Conservation (phyloP, 1,140 invertebrate genomes). For the Oncopeltus fasciatus region DNA sequence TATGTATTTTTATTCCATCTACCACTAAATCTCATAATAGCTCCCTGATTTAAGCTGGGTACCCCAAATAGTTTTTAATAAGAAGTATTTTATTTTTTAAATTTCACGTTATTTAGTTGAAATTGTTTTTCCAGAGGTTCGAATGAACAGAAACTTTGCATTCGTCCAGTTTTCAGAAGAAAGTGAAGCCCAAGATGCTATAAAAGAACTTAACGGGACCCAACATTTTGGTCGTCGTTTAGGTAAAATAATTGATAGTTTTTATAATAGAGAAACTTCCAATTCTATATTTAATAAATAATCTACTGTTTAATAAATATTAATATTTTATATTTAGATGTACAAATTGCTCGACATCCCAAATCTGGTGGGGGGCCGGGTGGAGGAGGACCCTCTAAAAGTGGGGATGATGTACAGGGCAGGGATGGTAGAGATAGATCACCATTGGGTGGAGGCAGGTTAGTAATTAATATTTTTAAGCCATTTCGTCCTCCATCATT, state of each 20-base stretch:
- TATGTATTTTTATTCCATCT: not conserved
- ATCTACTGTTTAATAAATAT: not conserved
- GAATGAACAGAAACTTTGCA: slow-evolving; percentile 62
- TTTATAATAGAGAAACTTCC: not conserved
- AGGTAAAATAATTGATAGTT: slow-evolving; percentile 26
- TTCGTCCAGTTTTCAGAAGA: slow-evolving; percentile 74
- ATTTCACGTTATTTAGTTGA: not conserved
- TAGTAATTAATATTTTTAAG: no score
- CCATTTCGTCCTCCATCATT: no score
- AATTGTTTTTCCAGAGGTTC: slow-evolving; percentile 41
- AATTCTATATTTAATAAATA: not conserved
- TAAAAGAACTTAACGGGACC: slow-evolving; percentile 48
- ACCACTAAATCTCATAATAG: not conserved
- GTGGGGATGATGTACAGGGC: slow-evolving; percentile 19
- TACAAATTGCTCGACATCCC: slow-evolving; percentile 38
- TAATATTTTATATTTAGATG: slow-evolving; percentile 31
- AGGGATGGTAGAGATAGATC: slow-evolving; percentile 18
- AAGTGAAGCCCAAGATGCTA: slow-evolving; percentile 52
- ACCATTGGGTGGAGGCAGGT: slow-evolving; percentile 10
- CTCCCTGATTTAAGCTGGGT: no score
- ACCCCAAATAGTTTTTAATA: slow-evolving; percentile 6
- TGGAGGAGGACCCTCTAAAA: slow-evolving; percentile 12
- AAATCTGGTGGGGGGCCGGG: slow-evolving; percentile 21
- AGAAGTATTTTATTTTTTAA: not conserved
- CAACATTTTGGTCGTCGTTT: slow-evolving; percentile 53